phyloP scores from a whole-genome alignment of 2,888 invertebrate species.

The Leucania comma region DNA sequence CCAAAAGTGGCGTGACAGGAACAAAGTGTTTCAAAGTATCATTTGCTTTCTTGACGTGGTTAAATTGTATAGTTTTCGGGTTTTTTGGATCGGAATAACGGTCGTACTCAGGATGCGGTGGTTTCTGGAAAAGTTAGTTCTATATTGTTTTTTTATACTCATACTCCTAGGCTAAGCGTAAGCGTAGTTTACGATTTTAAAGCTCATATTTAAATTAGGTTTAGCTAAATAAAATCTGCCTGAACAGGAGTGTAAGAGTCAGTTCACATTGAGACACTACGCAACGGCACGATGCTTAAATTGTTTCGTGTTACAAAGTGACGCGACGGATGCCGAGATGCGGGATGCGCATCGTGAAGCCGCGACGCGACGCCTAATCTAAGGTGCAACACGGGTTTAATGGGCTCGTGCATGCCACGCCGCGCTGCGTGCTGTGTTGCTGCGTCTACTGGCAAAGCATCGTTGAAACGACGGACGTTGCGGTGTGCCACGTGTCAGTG shows the following conservation, averaged over 20 bases:
- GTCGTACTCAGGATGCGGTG: slow-evolving; percentile 67
- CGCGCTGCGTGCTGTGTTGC: too few species aligned
- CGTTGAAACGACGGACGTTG: too few species aligned
- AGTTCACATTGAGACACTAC: not conserved
- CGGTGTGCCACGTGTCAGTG: too few species aligned
- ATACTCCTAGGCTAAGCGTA: not conserved
- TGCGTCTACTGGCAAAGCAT: too few species aligned
- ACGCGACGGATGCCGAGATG: too few species aligned
- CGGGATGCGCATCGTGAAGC: too few species aligned
- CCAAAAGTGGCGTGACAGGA: slow-evolving; percentile 74
- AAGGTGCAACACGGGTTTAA: not conserved
- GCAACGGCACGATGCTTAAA: not conserved
- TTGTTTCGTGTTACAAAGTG: too few species aligned
- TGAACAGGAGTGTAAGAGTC: not conserved
- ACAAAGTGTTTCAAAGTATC: slow-evolving; percentile 90
- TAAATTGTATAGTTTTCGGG: slow-evolving; percentile 84
- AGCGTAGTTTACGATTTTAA: not conserved
- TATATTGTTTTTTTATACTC: not conserved
- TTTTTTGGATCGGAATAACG: slow-evolving; percentile 73
- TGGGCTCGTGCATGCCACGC: too few species aligned
- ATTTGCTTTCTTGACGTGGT: slow-evolving; percentile 91
- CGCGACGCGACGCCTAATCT: not conserved
- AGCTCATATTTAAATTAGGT: not conserved
- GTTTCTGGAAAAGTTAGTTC: slow-evolving; percentile 65
- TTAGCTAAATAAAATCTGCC: not conserved